Percentiles rank a stretch among this genome's conserved stretches.
Conservation (phyloP, 2,797 vertebrate species). For the Pitangus sulphuratus region DNA sequence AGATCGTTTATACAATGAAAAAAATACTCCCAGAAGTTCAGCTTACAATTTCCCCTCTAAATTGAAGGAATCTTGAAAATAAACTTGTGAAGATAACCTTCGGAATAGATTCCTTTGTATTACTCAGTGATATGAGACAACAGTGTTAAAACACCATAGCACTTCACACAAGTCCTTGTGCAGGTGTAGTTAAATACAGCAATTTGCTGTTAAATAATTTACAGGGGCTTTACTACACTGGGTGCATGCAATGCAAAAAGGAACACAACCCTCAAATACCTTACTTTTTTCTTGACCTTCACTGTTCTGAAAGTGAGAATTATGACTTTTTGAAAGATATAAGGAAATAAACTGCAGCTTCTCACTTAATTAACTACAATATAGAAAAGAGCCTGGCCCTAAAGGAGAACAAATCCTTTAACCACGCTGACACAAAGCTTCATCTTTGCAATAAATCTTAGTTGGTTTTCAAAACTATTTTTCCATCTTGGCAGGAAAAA, state of each 20-base stretch:
- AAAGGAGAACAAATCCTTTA: not conserved
- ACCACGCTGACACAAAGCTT: not conserved
- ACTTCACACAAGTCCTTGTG: not conserved
- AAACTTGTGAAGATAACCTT: not conserved
- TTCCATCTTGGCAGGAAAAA: not conserved
- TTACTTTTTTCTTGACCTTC: not conserved
- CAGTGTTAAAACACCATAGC: not conserved
- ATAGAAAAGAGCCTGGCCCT: not conserved
- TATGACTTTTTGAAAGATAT: not conserved
- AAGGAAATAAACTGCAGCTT: not conserved
- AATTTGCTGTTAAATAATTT: not conserved
- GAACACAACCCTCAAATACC: not conserved
- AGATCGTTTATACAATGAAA: not conserved
- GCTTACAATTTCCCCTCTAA: not conserved
- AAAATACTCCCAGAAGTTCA: not conserved
- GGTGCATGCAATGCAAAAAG: not conserved
- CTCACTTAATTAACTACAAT: not conserved
- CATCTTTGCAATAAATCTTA: not conserved
- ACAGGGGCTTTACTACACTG: not conserved
- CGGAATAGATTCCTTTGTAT: not conserved
- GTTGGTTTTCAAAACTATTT: not conserved
- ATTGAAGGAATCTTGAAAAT: not conserved
- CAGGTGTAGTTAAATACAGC: not conserved
- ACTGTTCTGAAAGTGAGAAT: not conserved
- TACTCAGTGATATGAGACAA: not conserved